phyloP scores from a whole-genome alignment of 1,140 invertebrate species.

The Drosophila oshimai region DNA sequence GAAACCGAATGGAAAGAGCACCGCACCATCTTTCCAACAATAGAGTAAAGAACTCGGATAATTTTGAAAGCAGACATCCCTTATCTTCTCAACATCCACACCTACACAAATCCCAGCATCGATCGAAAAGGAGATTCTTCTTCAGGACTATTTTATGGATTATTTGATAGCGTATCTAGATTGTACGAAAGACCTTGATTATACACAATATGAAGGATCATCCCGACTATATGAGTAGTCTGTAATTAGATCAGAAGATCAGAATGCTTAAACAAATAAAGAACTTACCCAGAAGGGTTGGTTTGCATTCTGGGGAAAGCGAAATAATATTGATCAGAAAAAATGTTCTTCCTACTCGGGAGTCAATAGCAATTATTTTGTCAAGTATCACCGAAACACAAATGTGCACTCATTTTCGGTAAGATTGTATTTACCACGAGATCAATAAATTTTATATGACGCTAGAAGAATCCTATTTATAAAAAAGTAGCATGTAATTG shows the following conservation, averaged over 20 bases:
- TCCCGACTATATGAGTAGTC: constrained; percentile 7
- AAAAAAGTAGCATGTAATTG: constrained; percentile 23
- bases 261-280: constrained; percentile 30
- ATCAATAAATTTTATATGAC: constrained; percentile 13
- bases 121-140: constrained; percentile 2
- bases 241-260: constrained; percentile 21
- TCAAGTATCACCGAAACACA: neutral
- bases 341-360: neutral
- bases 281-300: neutral
- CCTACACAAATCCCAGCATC: neutral
- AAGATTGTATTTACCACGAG: neutral
- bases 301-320: neutral
- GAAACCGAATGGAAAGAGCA: constrained; percentile 62
- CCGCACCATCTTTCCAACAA: neutral
- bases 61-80: neutral
- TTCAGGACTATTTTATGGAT: constrained; percentile 17
- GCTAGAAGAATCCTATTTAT: constrained; percentile 31
- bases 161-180: constrained; percentile 10
- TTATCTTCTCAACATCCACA: neutral
- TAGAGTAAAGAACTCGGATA: constrained; percentile 3
- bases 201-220: neutral
- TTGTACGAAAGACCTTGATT: constrained; percentile 14
- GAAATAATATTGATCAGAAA: constrained; percentile 1
- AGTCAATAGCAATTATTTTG: constrained; percentile 7
- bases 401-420: neutral